Evolutionary conservation across 2,113 vertebrate species (phyloP), one percentile per base, ranked within the genome.

Genomic region (Plecotus auritus): DNA sequence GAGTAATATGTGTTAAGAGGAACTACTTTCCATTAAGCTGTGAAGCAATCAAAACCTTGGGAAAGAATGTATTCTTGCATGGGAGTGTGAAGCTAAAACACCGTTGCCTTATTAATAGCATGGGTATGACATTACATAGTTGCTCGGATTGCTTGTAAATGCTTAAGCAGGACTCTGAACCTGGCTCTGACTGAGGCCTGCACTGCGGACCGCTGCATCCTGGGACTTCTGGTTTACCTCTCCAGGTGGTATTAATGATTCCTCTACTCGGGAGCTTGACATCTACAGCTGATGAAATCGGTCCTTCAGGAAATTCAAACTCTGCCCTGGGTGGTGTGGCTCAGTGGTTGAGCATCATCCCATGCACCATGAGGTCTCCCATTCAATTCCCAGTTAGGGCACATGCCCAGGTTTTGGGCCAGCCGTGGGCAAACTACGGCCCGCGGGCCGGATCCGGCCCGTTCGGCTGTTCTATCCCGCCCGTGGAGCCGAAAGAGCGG

Each of bases 21-120:
- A 81, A 42, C 61, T 73, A 37, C 32, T 82, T 94, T 92, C 16
- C 16, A 47, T 95, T 92, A 86, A 91, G 5, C 40, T 91, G 30
- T 64, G 69, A 96, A 76, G 26, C 30, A 92, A 90, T 93, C 5
- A 66, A 73, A 95, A 92, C 45, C 2, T 35, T 89, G 84, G 40
- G 10, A 37, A 70, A 85, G 45, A 92, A 73, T 74, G 54, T 85
- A 84, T 61, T 76, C 66, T 91, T 92, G 49, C 0, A 74, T 72
- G 18, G 1, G 13, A 74, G 14, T 56, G n/a, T 13, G 64, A 88
- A 77, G 17, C 56, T 82, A 56, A 88, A 86, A 82, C 28, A 78
- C 8, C 17, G 45, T 54, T 74, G 23, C 23, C 59, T 80, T 64
- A 64, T 64, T 74, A 56, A 64, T 67, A 83, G 8, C 30, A 9